These are phyloP conservation scores for Eidolon dupreanum DNA, from an alignment of 2,797 vertebrate genomes.

Conservation along the genomic window DNA sequence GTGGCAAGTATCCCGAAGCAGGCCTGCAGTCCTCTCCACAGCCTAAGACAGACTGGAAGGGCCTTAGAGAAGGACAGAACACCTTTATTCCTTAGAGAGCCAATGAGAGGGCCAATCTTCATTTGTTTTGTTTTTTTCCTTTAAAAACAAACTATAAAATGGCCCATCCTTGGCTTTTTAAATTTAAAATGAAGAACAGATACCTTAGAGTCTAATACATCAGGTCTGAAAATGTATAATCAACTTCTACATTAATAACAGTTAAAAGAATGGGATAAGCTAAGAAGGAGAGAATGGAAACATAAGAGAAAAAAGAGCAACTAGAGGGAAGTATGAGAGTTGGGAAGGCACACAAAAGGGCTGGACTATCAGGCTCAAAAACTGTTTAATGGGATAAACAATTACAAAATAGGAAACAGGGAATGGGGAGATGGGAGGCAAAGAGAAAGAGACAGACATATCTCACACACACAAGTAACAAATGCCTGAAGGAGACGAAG, in stretches of 20 bases:
- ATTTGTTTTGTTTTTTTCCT: neutral
- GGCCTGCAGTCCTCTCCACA: neutral
- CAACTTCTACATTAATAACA: conserved; percentile 27
- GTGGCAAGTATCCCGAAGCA: neutral
- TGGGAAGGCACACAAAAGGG: neutral
- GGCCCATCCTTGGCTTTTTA: neutral
- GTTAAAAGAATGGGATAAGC: neutral
- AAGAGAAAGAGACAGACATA: neutral
- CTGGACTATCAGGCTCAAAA: neutral
- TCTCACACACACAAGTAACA: neutral
- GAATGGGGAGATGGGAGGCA: neutral
- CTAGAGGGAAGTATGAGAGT: neutral
- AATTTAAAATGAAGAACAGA: conserved; percentile 46
- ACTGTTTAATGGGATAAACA: neutral
- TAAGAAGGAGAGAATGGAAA: neutral
- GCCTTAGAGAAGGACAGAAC: conserved; percentile 22
- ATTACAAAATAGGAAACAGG: neutral
- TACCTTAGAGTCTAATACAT: neutral
- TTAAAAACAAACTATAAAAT: conserved; percentile 30
- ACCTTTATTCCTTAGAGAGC: neutral
- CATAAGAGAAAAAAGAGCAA: neutral
- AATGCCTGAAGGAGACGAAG: neutral
- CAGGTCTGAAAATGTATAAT: neutral
- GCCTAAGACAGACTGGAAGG: neutral
- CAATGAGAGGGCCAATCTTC: neutral